Percentiles rank a stretch among this genome's conserved stretches.
phyloP scores from a whole-genome alignment of 2,113 vertebrate genomes.

The Barbus barbus region DNA sequence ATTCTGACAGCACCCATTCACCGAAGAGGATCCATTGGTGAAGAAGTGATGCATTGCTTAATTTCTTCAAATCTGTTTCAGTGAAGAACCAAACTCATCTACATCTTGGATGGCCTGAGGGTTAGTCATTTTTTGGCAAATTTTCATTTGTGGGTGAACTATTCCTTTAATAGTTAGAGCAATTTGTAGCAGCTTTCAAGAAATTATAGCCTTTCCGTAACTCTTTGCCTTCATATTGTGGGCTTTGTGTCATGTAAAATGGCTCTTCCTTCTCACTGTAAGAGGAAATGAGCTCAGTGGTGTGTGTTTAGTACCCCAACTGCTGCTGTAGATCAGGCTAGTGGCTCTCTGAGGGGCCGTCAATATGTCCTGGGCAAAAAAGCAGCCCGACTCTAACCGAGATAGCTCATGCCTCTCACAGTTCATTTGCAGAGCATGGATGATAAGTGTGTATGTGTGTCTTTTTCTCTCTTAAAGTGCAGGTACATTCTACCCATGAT shows the following conservation, averaged over 20 bases:
- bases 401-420: not conserved
- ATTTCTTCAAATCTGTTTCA: too few relatives aligned
- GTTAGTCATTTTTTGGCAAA: too few relatives aligned
- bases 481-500: not conserved
- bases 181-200: not conserved
- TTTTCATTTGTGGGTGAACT: too few relatives aligned
- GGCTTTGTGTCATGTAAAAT: not conserved
- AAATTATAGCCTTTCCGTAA: not conserved
- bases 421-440: not conserved
- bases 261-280: not conserved
- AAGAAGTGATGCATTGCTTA: too few relatives aligned
- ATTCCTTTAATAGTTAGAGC: too few relatives aligned
- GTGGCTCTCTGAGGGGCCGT: not conserved
- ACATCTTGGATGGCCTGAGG: too few relatives aligned
- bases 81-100: too few relatives aligned
- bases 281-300: slow-evolving; percentile 2
- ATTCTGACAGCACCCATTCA: too few relatives aligned
- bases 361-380: slow-evolving; percentile 19
- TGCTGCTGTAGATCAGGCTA: slow-evolving; percentile 4
- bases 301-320: slow-evolving; percentile 15
- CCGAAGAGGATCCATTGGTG: too few relatives aligned
- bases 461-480: not conserved
- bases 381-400: slow-evolving; percentile 14
- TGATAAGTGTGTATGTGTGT: not conserved
- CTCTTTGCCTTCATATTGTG: not conserved